phyloP scores from a whole-genome alignment of 2,113 vertebrate genomes.

The Microtus richardsoni region DNA sequence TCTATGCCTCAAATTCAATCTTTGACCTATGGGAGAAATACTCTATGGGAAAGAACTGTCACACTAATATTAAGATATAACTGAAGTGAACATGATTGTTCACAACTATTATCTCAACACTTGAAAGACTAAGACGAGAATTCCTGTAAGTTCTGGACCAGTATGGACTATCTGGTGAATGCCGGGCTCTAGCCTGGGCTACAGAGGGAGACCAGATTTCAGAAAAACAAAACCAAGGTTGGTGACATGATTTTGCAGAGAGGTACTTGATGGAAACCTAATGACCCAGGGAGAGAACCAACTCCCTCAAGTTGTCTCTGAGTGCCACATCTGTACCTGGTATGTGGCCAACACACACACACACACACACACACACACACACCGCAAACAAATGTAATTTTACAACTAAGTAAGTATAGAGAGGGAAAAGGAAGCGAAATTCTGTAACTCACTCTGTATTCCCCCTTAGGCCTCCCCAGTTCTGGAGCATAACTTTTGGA shows the following conservation, averaged over 20 bases:
- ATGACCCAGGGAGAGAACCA: neutral
- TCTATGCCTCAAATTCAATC: constrained; percentile 46
- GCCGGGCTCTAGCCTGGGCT: neutral
- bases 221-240: neutral
- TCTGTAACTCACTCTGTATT: constrained; percentile 89
- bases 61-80: neutral
- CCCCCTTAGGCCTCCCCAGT: constrained; percentile 92
- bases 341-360: neutral
- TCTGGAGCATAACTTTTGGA: constrained; percentile 92
- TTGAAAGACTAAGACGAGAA: neutral
- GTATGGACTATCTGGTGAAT: neutral
- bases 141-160: neutral
- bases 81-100: neutral
- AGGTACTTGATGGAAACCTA: neutral
- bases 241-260: neutral
- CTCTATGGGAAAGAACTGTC: neutral
- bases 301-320: neutral
- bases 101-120: neutral
- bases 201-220: neutral
- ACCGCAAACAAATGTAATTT: neutral
- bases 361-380: neutral
- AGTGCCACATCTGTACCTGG: neutral
- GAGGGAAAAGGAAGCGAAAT: neutral
- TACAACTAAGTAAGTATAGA: neutral
- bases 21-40: constrained; percentile 12